phyloP scores from a whole-genome alignment of 2,113 vertebrate genomes.

The Polyodon spathula region DNA sequence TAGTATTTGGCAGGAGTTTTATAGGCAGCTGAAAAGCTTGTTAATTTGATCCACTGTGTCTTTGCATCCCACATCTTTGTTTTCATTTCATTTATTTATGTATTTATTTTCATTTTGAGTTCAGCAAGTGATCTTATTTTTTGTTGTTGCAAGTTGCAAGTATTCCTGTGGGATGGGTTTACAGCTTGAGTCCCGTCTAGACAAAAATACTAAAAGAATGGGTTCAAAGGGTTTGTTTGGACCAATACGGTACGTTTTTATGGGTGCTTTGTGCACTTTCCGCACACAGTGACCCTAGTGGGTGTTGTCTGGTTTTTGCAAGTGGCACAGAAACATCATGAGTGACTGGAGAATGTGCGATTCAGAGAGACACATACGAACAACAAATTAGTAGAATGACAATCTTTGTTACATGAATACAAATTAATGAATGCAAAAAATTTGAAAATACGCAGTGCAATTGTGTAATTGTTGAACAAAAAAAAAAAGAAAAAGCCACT shows the following conservation, averaged over 20 bases:
- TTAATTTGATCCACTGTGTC: too few relatives aligned
- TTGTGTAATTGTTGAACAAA: constrained; percentile 8
- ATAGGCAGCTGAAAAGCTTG: too few relatives aligned
- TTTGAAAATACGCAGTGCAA: too few relatives aligned
- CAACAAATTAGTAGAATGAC: too few relatives aligned
- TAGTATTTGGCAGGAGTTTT: too few relatives aligned
- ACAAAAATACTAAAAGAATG: neutral
- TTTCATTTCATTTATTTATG: too few relatives aligned
- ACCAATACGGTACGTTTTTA: neutral
- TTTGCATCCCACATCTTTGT: too few relatives aligned
- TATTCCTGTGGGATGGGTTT: neutral
- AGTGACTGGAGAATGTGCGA: too few relatives aligned
- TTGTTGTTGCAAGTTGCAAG: neutral
- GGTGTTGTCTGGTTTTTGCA: neutral
- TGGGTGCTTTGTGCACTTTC: neutral
- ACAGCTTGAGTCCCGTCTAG: constrained; percentile 2
- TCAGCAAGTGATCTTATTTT: neutral
- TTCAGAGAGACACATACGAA: too few relatives aligned
- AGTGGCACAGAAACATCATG: neutral
- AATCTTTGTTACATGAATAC: too few relatives aligned
- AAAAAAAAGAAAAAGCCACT: too few relatives aligned
- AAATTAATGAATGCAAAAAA: too few relatives aligned
- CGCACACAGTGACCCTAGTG: neutral
- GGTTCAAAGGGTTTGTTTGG: neutral
- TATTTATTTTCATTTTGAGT: neutral